A percentile compares a stretch with the other conserved stretches of the same genome.
phyloP scores from a whole-genome alignment of 92 coral and sea anemone species.

The Epizoanthus fatuus region DNA sequence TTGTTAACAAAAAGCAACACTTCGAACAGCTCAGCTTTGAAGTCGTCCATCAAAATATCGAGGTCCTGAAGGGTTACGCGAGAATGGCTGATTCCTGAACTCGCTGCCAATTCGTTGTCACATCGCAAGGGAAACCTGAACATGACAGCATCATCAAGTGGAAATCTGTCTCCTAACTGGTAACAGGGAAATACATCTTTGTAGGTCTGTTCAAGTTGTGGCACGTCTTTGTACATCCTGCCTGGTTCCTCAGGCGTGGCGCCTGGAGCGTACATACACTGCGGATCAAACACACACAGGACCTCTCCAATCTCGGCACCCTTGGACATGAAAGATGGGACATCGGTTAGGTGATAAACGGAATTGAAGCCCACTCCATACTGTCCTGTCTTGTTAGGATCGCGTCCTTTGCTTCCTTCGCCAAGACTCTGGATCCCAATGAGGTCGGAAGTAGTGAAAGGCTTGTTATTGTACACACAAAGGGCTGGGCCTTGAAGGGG shows the following conservation, averaged over 20 bases:
- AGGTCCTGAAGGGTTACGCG: constrained; percentile 42
- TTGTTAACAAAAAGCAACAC: constrained; percentile 83
- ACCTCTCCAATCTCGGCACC: constrained; percentile 84
- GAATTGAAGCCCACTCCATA: constrained; percentile 95
- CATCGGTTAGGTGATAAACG: constrained; percentile 93
- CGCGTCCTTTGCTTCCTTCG: constrained; percentile 87
- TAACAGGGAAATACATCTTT: constrained; percentile 81
- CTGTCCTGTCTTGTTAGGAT: constrained; percentile 96
- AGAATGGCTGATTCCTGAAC: constrained; percentile 56
- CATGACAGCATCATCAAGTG: constrained; percentile 71
- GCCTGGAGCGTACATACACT: constrained; percentile 75
- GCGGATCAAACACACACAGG: constrained; percentile 88
- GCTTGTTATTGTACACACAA: constrained; percentile 87
- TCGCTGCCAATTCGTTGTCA: constrained; percentile 49
- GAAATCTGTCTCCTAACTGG: constrained; percentile 63
- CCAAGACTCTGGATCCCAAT: constrained; percentile 91
- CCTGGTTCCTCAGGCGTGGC: constrained; percentile 79
- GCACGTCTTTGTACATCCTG: constrained; percentile 47
- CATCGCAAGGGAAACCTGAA: constrained; percentile 85
- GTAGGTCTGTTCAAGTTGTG: constrained; percentile 45
- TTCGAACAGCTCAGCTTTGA: constrained; percentile 73
- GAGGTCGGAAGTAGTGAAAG: constrained; percentile 78
- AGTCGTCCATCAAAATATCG: constrained; percentile 56
- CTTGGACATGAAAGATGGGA: constrained; percentile 82
- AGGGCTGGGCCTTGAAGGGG: constrained; percentile 91